These are phyloP conservation scores for Macropus fuliginosus DNA, from an alignment of 2,797 vertebrate genomes.

Conservation along the genomic window DNA sequence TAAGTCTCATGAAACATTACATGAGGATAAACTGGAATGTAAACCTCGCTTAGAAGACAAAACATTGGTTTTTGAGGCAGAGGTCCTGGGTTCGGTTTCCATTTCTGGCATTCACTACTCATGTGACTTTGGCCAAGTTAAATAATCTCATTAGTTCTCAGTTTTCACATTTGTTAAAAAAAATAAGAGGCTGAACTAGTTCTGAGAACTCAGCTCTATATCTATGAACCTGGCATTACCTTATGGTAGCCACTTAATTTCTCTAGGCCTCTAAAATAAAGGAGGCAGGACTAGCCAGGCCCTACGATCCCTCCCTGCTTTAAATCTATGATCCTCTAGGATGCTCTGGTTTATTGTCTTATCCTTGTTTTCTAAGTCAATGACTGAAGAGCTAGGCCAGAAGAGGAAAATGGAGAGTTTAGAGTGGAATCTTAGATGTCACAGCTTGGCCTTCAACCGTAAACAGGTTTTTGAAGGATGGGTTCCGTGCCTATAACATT, in stretches of 20 bases:
- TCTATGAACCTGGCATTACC: neutral
- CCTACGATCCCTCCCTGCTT: neutral
- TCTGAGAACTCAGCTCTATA: neutral
- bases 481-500: neutral
- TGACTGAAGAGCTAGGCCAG: slow-evolving; percentile 36
- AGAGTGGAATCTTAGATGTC: slow-evolving; percentile 24
- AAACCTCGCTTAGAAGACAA: neutral
- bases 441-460: neutral
- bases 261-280: neutral
- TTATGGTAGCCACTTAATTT: neutral
- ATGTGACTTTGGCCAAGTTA: neutral
- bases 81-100: neutral
- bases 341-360: slow-evolving; percentile 46
- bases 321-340: neutral
- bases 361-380: slow-evolving; percentile 26
- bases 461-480: slow-evolving; percentile 44
- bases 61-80: neutral
- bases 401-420: slow-evolving; percentile 15
- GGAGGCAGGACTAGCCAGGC: neutral
- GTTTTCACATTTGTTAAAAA: neutral
- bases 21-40: neutral
- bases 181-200: neutral
- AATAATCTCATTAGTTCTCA: neutral
- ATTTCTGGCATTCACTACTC: neutral
- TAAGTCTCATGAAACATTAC: neutral